These are phyloP conservation scores for Stenodema calcarata DNA, from an alignment of 2,888 invertebrate species.

Conservation along the genomic window DNA sequence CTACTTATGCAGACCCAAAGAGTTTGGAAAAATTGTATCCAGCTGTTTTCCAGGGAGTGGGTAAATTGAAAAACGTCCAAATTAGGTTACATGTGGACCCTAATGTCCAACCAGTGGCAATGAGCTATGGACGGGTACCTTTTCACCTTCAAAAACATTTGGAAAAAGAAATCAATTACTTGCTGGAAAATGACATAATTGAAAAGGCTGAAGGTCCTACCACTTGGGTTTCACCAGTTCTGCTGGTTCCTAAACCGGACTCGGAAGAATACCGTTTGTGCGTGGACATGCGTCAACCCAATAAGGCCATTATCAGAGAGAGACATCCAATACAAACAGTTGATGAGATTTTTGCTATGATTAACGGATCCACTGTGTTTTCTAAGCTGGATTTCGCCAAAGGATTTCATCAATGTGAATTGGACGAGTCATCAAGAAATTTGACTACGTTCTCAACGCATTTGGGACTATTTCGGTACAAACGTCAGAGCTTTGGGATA, in stretches of 20 bases:
- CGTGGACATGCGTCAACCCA: not conserved
- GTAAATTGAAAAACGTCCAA: not conserved
- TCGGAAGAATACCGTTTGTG: not conserved
- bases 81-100: not conserved
- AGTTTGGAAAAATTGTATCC: not conserved
- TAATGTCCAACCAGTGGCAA: not conserved
- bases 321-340: constrained; percentile 16
- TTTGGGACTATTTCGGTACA: constrained; percentile 6
- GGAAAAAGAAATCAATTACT: not conserved
- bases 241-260: not conserved
- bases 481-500: constrained; percentile 13
- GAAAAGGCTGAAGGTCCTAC: constrained; percentile 18
- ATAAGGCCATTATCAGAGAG: constrained; percentile 18
- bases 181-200: constrained; percentile 6
- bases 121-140: not conserved
- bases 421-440: not conserved
- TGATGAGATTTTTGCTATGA: not conserved
- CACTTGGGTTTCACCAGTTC: not conserved
- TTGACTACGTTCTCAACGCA: constrained; percentile 37
- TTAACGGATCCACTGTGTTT: not conserved
- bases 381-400: not conserved
- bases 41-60: not conserved
- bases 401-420: constrained; percentile 14
- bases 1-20: not conserved
- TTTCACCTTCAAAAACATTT: not conserved